Base-by-base conservation (phyloP, 2,113 vertebrate genomes). In the Meriones unguiculatus region DNA sequence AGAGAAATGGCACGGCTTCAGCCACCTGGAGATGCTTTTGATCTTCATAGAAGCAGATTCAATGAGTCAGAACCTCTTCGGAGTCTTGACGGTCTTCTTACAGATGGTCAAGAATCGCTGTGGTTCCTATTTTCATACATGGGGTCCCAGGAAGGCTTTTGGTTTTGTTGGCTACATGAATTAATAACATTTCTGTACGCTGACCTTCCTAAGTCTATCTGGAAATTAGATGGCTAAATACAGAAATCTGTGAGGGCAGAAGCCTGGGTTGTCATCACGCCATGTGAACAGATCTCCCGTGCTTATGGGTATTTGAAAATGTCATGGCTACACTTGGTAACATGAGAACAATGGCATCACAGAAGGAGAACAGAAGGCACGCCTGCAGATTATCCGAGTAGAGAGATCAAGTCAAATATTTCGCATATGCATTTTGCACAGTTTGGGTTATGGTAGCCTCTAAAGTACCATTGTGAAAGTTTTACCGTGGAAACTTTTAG, bases 251-350 rank as follows among this genome's bases (percentile, higher is more conserved):
- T 35, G 70, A 65, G 52, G n/a, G 82, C 18, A 35, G 50, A 38
- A 80, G 38, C 65, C 87, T 65, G 78, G 50, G 41, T 18, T 54
- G n/a, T 30, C 89, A 91, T 32, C 88, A 75, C 75, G 50, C 87
- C 72, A 7, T 64, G 32, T 69, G 80, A 93, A 92, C 75, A 87
- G 82, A 84, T 88, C 59, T 30, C 41, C 67, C 90, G 90, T 84
- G 38, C 69, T 91, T 87, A 6, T 70, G 50, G 59, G 30, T 93
- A 50, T 82, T 75, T 62, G 76, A 32, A 93, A 93, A 94, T 82
- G 62, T 80, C 84, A 84, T 7, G 20, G 35, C 67, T 90, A 25
- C 18, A 1, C 13, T 78, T 69, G 38, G 28, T 82, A 73, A 57
- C 38, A 8, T 11, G 46, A 91, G 35, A 93, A 90, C 17, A 46